Conservation (phyloP, 2,888 invertebrate genomes). For the Pheosia tremula region DNA sequence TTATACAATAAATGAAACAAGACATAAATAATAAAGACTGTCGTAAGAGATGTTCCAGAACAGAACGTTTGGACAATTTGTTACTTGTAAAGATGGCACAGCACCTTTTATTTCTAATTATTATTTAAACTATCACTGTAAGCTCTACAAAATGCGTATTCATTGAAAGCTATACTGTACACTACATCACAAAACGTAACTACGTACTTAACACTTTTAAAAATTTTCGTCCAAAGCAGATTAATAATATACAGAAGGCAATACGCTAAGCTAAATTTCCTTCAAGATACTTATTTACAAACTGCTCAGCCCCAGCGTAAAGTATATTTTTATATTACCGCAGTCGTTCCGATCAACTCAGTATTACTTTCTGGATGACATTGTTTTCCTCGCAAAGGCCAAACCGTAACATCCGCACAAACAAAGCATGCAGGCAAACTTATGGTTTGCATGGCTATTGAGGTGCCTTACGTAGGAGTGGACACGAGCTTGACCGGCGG, state of each 20-base stretch:
- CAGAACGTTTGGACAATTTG: conserved; percentile 34
- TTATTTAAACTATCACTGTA: conserved; percentile 14
- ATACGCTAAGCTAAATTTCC: conserved; percentile 54
- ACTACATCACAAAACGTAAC: conserved; percentile 36
- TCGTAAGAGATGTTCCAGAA: conserved; percentile 81
- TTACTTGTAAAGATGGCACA: conserved; percentile 17
- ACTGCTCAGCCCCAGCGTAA: conserved; percentile 60
- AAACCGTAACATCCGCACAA: conserved; percentile 70
- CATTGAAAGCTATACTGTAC: conserved; percentile 39
- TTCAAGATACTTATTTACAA: conserved; percentile 60
- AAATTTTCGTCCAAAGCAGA: conserved; percentile 35
- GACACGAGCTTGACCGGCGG: conserved; percentile 91
- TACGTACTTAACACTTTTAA: conserved; percentile 30
- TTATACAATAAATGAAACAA: conserved; percentile 35
- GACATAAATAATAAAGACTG: conserved; percentile 41
- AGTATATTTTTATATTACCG: conserved; percentile 37
- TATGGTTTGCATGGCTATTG: conserved; percentile 52
- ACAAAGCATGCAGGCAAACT: conserved; percentile 79
- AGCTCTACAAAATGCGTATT: conserved; percentile 23
- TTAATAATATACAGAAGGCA: conserved; percentile 57
- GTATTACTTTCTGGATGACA: conserved; percentile 25
- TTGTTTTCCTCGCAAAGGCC: conserved; percentile 53
- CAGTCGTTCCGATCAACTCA: conserved; percentile 30
- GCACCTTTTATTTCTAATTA: conserved; percentile 20
- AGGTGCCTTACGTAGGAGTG: conserved; percentile 87